Percentiles rank a stretch among this genome's conserved stretches.
Conservation (phyloP, 2,113 vertebrate species). For the Myrmophylax atrothorax region DNA sequence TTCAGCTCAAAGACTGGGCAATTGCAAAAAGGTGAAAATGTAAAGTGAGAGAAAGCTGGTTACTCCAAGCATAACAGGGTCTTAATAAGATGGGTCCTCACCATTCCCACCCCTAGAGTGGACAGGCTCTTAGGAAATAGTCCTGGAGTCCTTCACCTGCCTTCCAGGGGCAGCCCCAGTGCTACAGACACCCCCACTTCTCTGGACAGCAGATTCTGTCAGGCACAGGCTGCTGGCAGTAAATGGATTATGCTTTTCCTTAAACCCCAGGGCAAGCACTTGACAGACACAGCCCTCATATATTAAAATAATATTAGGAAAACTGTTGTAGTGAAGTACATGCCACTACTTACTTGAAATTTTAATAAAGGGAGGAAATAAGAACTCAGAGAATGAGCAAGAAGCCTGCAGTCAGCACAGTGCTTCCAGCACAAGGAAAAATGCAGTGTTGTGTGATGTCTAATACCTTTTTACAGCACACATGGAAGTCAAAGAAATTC, state of each 20-base stretch:
- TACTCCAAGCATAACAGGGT: background rate
- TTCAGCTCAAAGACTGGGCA: background rate
- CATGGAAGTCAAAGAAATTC: fast-evolving
- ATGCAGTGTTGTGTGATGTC: fast-evolving
- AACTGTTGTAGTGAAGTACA: no score
- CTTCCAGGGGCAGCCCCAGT: fast-evolving
- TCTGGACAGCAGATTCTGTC: fast-evolving
- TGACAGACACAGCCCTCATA: fast-evolving
- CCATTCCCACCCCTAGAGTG: no score
- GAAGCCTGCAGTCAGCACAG: background rate
- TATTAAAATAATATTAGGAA: background rate
- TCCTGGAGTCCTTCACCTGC: no score
- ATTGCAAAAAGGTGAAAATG: background rate
- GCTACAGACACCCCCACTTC: fast-evolving
- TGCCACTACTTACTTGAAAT: background rate
- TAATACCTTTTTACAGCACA: no score
- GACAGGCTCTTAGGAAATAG: background rate
- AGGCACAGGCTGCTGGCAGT: fast-evolving
- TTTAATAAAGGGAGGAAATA: background rate
- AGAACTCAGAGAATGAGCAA: background rate
- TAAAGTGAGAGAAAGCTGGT: background rate
- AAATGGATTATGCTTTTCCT: fast-evolving
- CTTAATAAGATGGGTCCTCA: background rate
- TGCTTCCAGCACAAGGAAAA: background rate
- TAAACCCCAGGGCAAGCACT: background rate